These are phyloP conservation scores for Calidris pygmaea DNA, from an alignment of 2,113 vertebrate species.

Conservation along the genomic window DNA sequence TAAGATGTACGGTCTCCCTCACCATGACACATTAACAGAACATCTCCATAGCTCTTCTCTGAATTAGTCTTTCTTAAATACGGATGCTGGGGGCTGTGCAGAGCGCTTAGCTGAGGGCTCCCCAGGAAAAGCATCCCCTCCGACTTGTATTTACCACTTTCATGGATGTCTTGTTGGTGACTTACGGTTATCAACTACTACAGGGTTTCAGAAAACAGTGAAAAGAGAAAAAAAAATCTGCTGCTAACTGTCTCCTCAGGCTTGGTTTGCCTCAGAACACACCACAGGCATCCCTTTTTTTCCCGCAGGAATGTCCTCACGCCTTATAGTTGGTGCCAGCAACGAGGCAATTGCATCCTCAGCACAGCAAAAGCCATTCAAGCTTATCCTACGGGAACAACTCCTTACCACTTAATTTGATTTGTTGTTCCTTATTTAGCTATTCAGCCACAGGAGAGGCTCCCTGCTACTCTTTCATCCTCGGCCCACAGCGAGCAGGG, in stretches of 20 bases:
- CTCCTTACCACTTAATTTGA: neutral
- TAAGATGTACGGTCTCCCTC: neutral
- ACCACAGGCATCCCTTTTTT: neutral
- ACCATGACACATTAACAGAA: neutral
- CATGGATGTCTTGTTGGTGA: neutral
- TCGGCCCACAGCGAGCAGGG: neutral
- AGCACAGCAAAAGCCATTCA: neutral
- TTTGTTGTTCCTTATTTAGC: neutral
- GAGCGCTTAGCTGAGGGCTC: neutral
- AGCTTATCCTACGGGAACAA: neutral
- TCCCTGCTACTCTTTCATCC: neutral
- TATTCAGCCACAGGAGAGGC: neutral
- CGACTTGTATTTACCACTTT: neutral
- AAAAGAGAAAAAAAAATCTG: neutral
- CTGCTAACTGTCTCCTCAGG: neutral
- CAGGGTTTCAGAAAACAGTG: neutral
- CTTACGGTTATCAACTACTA: neutral
- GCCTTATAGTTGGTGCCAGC: neutral
- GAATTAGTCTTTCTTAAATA: neutral
- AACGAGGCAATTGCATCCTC: neutral
- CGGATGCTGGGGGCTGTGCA: fast-evolving
- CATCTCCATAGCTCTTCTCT: neutral
- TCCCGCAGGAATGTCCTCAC: neutral
- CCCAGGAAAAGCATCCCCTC: neutral
- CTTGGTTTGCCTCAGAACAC: neutral